phyloP scores from a whole-genome alignment of 1,140 invertebrate genomes.

The Lucilia cuprina region DNA sequence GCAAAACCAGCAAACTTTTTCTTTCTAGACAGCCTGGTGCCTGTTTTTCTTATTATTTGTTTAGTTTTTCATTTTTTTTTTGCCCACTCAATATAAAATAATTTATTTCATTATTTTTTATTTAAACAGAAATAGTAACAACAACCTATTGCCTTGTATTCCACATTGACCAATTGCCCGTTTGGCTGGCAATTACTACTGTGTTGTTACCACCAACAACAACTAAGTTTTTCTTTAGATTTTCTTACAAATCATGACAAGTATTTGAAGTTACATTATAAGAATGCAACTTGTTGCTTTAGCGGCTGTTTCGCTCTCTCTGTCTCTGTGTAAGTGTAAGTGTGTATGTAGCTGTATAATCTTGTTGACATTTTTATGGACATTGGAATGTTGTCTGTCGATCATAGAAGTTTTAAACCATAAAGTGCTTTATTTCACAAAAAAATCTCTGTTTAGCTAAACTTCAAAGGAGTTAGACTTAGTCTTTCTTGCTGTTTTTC shows the following conservation, averaged over 20 bases:
- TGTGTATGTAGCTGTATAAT: slow-evolving; percentile 38
- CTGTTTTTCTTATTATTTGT: not conserved
- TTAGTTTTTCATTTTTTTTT: not conserved
- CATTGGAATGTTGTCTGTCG: slow-evolving; percentile 55
- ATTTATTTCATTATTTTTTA: not conserved
- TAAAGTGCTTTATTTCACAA: not conserved
- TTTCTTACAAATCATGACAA: not conserved
- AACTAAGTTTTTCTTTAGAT: not conserved
- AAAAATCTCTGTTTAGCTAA: not conserved
- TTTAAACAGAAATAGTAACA: not conserved
- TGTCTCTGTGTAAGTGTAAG: too few relatives aligned
- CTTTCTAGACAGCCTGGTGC: slow-evolving; percentile 11
- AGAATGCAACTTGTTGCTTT: slow-evolving; percentile 32
- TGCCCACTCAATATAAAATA: not conserved
- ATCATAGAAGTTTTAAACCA: slow-evolving; percentile 18
- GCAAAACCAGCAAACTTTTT: not conserved
- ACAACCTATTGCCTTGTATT: not conserved
- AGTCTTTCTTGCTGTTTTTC: not conserved
- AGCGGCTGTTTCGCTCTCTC: slow-evolving; percentile 36
- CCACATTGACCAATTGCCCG: not conserved
- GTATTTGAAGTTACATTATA: not conserved
- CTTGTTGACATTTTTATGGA: slow-evolving; percentile 59
- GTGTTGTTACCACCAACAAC: not conserved
- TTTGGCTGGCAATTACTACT: not conserved
- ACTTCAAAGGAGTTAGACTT: slow-evolving; percentile 33